Evolutionary conservation across 2,113 vertebrate species (phyloP), one percentile per base, ranked within the genome.

Genomic region (Lontra canadensis): DNA sequence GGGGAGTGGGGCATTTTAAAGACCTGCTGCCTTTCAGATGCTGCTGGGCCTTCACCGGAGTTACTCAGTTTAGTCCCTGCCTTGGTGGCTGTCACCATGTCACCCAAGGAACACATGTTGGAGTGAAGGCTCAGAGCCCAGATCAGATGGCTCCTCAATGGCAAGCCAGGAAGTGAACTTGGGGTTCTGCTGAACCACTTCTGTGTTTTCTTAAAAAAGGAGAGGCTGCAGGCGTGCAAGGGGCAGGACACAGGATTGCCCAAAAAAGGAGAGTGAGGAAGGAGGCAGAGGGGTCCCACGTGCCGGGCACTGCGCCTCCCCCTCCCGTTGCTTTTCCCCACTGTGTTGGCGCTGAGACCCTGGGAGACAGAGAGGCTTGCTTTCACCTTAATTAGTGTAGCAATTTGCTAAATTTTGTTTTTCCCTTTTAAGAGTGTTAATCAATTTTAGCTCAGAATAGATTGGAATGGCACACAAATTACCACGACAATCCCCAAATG

Each of bases 321-420:
- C 90, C 94, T 96, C 82, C 67, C 12, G 31, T 9, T 74, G 92
- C 71, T 86, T 94, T 76, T 87, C 85, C 92, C 94, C 95, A 63
- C 1, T 59, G 94, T 95, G 59, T 86, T 44, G 94, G 95, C 14
- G 4, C 96, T 4, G 44, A 26, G 95, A 97, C 97, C 97, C 88
- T 96, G 92, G 76, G 97, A 98, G 0, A 65, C 23, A 6, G 81
- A 82, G 47, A 96, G 63, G 92, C 97, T 98, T 97, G 85, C 96
- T 97, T 98, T 98, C 97, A 97, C 39, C 79, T 98, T 98, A 98
- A 97, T 96, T 98, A 98, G 57, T 1, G 76, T 9, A 97, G 96
- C 87, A 96, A 97, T 98, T 98, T 98, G 55, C 96, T 98, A 98
- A 98, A 96, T 98, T 98, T 98, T 97, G 80, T 47, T 98, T 98